A percentile compares a stretch with the other conserved stretches of the same genome.
These are phyloP conservation scores for Carcinoscorpius rotundicauda DNA, from an alignment of 1,140 invertebrate species.

Conservation along the genomic window DNA sequence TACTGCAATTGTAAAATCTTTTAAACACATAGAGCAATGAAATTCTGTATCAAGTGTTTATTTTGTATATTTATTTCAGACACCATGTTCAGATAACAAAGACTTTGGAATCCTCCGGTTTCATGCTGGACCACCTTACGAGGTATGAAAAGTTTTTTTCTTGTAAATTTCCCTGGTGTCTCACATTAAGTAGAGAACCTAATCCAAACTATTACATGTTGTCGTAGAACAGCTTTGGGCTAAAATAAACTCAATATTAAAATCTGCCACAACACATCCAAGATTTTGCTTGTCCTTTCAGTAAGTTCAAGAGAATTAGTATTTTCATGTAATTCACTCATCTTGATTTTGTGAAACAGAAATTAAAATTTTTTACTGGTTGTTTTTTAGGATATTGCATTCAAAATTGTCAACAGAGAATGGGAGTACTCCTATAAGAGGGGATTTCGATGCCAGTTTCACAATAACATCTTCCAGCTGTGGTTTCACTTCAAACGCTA, in stretches of 20 bases:
- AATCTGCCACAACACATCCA: too few species aligned
- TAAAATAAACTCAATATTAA: too few species aligned
- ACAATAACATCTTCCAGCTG: slow-evolving; percentile 98
- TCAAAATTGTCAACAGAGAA: slow-evolving; percentile 97
- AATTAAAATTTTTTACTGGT: slow-evolving; percentile 9
- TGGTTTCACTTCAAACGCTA: slow-evolving; percentile 99
- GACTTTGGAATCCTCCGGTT: slow-evolving; percentile 94
- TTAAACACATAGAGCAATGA: too few species aligned
- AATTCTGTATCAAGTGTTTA: too few species aligned
- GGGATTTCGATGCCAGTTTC: slow-evolving; percentile 96
- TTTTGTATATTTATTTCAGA: slow-evolving; percentile 44
- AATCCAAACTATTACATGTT: too few species aligned
- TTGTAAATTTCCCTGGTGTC: too few species aligned
- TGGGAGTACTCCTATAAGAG: slow-evolving; percentile 99
- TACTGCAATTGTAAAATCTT: too few species aligned
- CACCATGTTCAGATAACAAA: slow-evolving; percentile 75
- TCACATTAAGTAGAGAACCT: too few species aligned
- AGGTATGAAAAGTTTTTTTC: slow-evolving; percentile 31
- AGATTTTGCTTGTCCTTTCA: too few species aligned
- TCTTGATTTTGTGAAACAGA: slow-evolving; percentile 6
- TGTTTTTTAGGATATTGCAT: slow-evolving; percentile 76
- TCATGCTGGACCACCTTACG: slow-evolving; percentile 94
- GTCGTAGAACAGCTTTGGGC: too few species aligned
- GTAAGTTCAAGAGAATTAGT: too few species aligned
- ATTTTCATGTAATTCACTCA: slow-evolving; percentile 12